phyloP scores from a whole-genome alignment of 2,888 invertebrate genomes.

The Dynastes tityus region DNA sequence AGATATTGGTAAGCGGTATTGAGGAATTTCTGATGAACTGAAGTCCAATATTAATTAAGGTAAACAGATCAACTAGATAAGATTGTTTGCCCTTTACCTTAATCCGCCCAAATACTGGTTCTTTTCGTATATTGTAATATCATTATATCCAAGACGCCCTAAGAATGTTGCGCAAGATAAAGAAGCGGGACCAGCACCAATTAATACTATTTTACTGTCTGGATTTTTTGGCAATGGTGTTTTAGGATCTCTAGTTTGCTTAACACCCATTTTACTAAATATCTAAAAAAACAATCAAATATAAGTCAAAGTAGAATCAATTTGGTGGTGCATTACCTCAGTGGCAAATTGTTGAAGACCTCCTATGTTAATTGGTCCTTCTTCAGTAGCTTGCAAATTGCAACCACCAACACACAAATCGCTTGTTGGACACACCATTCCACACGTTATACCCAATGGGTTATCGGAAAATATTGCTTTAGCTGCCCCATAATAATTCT shows the following conservation, averaged over 20 bases:
- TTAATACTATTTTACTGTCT: slow-evolving; percentile 83
- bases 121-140: slow-evolving; percentile 95
- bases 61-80: not conserved
- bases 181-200: slow-evolving; percentile 98
- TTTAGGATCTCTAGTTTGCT: slow-evolving; percentile 87
- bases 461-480: slow-evolving; percentile 98
- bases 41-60: slow-evolving; percentile 57
- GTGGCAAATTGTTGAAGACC: slow-evolving; percentile 98
- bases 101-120: slow-evolving; percentile 90
- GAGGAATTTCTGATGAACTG: slow-evolving; percentile 96
- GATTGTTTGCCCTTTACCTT: slow-evolving; percentile 73
- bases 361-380: slow-evolving; percentile 98
- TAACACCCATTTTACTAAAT: slow-evolving; percentile 95
- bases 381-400: slow-evolving; percentile 95
- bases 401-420: slow-evolving; percentile 99
- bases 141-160: slow-evolving; percentile 91
- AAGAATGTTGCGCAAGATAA: slow-evolving; percentile 97
- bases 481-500: slow-evolving; percentile 98
- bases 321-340: slow-evolving; percentile 71
- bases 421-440: slow-evolving; percentile 99
- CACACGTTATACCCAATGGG: slow-evolving; percentile 94
- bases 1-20: slow-evolving; percentile 94
- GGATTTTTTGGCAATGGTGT: slow-evolving; percentile 75
- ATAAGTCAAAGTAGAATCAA: not conserved
- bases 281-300: slow-evolving; percentile 72